Evolutionary conservation across 2,888 invertebrate species (phyloP).

Genomic region (Cylindroiulus punctatus): DNA sequence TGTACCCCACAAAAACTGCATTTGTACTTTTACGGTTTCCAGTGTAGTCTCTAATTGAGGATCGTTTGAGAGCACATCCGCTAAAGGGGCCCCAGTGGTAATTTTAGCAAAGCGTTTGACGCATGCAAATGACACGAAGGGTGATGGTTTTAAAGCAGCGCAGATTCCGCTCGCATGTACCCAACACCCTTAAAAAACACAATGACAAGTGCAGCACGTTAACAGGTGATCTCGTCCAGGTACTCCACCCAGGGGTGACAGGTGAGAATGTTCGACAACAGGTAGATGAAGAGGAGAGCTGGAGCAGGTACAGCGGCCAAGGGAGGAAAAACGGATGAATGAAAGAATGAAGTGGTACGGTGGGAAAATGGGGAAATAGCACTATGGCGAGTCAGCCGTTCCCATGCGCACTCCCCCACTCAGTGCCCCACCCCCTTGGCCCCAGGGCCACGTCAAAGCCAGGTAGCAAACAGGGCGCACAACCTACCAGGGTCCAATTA

Average conservation of each 20-base stretch:
- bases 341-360: constrained; percentile 19
- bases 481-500: constrained; percentile 5
- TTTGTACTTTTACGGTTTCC: too few species aligned
- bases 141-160: background rate
- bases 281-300: background rate
- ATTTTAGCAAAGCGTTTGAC: background rate
- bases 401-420: constrained; percentile 7
- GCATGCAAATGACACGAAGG: background rate
- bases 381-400: constrained; percentile 32
- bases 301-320: background rate
- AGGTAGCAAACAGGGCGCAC: constrained; percentile 27
- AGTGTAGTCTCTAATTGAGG: too few species aligned
- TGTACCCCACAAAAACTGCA: too few species aligned
- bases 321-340: constrained; percentile 27
- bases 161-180: background rate
- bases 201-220: background rate
- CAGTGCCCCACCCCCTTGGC: constrained; percentile 13
- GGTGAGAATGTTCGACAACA: constrained; percentile 25
- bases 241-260: constrained; percentile 27
- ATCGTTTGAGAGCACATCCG: background rate
- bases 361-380: background rate
- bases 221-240: constrained; percentile 32
- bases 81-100: background rate
- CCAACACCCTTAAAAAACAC: background rate
- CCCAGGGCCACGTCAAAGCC: background rate